Percentiles rank a stretch among this genome's conserved stretches.
Conservation (phyloP, 1,140 invertebrate species). For the Manduca sexta region DNA sequence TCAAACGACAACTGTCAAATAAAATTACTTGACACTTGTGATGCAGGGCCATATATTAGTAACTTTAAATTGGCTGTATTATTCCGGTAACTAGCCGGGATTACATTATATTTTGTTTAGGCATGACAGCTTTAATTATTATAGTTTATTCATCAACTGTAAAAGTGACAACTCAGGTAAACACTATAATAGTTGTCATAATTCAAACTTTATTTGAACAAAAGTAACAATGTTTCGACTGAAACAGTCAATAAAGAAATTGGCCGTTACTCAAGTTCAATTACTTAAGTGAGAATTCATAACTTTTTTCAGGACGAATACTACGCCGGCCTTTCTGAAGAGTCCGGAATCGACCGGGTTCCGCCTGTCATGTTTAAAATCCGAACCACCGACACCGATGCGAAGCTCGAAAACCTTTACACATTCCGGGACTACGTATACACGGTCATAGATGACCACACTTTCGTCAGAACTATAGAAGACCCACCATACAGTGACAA, state of each 20-base stretch:
- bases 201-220: too few relatives aligned
- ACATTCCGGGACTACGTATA: slow-evolving; percentile 62
- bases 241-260: neutral
- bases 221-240: too few relatives aligned
- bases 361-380: slow-evolving; percentile 66
- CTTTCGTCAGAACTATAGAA: slow-evolving; percentile 37
- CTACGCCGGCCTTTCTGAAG: slow-evolving; percentile 46
- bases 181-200: too few relatives aligned
- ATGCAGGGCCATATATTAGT: too few relatives aligned
- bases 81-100: too few relatives aligned
- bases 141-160: too few relatives aligned
- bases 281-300: neutral
- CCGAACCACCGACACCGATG: slow-evolving; percentile 34
- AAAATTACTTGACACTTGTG: too few relatives aligned
- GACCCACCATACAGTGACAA: neutral
- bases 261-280: neutral
- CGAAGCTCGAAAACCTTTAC: slow-evolving; percentile 55
- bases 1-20: too few relatives aligned
- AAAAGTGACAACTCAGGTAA: too few relatives aligned
- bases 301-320: slow-evolving; percentile 52
- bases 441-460: slow-evolving; percentile 52
- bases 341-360: slow-evolving; percentile 57
- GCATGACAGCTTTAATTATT: too few relatives aligned
- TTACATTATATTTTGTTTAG: too few relatives aligned
- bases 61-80: too few relatives aligned